These are phyloP conservation scores for Spermophilus dauricus DNA, from an alignment of 2,113 vertebrate genomes.

Conservation along the genomic window DNA sequence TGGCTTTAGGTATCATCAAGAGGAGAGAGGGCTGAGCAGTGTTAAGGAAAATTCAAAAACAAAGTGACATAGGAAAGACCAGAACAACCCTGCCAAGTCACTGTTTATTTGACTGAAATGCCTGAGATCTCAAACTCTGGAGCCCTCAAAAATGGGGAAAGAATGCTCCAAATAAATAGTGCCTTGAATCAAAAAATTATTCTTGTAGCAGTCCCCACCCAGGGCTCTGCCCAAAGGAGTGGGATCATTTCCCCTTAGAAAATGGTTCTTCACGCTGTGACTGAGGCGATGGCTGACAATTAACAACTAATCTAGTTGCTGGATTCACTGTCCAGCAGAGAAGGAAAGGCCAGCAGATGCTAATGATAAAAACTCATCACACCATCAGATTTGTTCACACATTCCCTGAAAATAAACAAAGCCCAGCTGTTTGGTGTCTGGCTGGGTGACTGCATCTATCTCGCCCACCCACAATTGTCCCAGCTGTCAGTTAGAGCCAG, in stretches of 20 bases:
- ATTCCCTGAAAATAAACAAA: slow-evolving; percentile 26
- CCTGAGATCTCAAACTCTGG: neutral
- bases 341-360: neutral
- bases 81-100: neutral
- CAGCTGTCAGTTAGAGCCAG: neutral
- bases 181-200: neutral
- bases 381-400: neutral
- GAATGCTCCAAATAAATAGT: slow-evolving; percentile 11
- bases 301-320: neutral
- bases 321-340: neutral
- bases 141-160: neutral
- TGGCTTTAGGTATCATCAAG: neutral
- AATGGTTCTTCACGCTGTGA: neutral
- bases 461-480: slow-evolving; percentile 55
- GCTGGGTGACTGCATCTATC: neutral
- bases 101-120: neutral
- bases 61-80: neutral
- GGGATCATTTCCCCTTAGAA: neutral
- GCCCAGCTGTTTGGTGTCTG: slow-evolving; percentile 40
- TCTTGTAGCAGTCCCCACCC: neutral
- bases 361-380: neutral
- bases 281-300: neutral
- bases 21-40: neutral
- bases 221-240: neutral
- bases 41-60: slow-evolving; percentile 9